phyloP scores from a whole-genome alignment of 2,797 vertebrate species.

The Halcyon leucocephala region DNA sequence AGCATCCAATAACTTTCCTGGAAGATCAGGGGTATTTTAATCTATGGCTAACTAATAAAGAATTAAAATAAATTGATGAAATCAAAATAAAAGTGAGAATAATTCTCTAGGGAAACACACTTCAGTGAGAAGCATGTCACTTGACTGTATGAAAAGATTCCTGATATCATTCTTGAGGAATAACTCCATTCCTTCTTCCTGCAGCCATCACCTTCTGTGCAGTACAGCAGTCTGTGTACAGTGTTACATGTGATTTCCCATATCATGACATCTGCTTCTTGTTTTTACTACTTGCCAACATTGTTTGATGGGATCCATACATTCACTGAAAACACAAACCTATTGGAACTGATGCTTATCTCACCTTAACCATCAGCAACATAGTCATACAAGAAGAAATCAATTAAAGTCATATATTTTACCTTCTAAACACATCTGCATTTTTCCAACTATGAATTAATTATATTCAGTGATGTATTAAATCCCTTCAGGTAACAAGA shows the following conservation, averaged over 20 bases:
- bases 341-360: not conserved
- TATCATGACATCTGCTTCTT: not conserved
- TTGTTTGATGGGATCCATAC: not conserved
- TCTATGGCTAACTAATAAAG: conserved; percentile 29
- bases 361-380: not conserved
- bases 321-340: not conserved
- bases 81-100: conserved; percentile 22
- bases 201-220: not conserved
- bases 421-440: not conserved
- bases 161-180: not conserved
- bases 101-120: not conserved
- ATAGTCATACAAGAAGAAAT: not conserved
- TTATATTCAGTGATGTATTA: not conserved
- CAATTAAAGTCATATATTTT: not conserved
- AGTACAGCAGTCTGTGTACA: not conserved
- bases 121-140: not conserved
- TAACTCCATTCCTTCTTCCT: not conserved
- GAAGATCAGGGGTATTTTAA: conserved; percentile 28
- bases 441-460: not conserved
- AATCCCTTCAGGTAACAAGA: not conserved
- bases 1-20: conserved; percentile 4
- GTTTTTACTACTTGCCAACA: not conserved
- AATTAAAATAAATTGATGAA: conserved; percentile 13
- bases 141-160: not conserved
- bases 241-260: not conserved